Evolutionary conservation across 2,113 vertebrate genomes (phyloP), one percentile per base, ranked within the genome.

Genomic region (Alectura lathami): DNA sequence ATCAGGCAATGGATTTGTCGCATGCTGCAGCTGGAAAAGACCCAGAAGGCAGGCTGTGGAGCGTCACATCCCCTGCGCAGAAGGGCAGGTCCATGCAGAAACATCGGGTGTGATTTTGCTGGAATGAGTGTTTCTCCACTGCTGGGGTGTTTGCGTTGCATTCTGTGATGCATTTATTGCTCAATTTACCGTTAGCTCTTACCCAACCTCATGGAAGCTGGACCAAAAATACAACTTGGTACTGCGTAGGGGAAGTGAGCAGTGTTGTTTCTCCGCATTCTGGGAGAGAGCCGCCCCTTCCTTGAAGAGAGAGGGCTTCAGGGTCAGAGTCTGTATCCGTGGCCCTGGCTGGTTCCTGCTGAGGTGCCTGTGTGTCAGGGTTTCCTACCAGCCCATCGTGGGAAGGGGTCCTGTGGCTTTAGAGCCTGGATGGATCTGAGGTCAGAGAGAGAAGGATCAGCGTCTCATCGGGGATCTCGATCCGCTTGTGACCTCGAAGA

Each of bases 301-400:
- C 27, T 63, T 3, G 10, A 23, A 38, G 17, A 45, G 45, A 26
- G 34, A 40, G 29, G 4, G 13, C 56, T 80, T 86, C 50, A 26
- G 22, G 81, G 50, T 14, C 63, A 51, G 22, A n/a, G 32, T 11
- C 22, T 30, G 24, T 32, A 6, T 21, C 48, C 11, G 8, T 8
- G 30, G 72, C 26, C 42, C 67, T 30, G 54, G 32, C 42, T 43
- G 4, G 42, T 9, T 67, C 26, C 72, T 29, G 29, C 72, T 45
- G n/a, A 6, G 26, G 21, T 54, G 38, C 45, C 43, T 11, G 34
- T 2, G 7, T 17, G 11, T 24, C 11, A 18, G 3, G 3, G 32
- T 57, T 76, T 23, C 50, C 36, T 15, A 18, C 50, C 13, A 2
- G 0, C 8, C 36, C 1, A 0, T 5, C 22, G 6, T 57, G 59